Base-by-base conservation (phyloP, 2,888 invertebrate genomes). In the Blera fallax region DNA sequence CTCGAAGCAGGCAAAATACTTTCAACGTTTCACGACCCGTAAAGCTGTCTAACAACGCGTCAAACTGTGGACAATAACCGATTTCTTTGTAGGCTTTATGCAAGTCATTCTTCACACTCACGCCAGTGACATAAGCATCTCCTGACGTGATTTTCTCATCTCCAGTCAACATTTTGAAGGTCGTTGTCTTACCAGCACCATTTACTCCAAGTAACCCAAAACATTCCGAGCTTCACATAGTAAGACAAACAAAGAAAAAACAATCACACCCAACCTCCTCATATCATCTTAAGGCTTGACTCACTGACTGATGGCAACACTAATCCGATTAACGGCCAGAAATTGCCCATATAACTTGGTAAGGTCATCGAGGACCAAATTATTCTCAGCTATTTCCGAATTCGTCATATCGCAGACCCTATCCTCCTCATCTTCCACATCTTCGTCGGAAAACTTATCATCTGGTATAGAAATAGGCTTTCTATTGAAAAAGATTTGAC, bases 111-210 rank as follows among this genome's bases (percentile, higher is more conserved):
- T 93, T 92, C 16, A 94, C 91, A 3, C 93, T 94, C 70, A 93
- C 89, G 4, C 94, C 94, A 87, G 94, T 93, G 11, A 97, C 94
- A 91, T 93, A 96, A 0, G 95, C 96, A 64, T 95, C 94, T 0
- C 97, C 97, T 67, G 93, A 93, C 0, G 95, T 94, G 8, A 96
- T 94, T 2, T 92, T 91, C 89, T 95, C 95, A 90, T 97, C 97
- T 0, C 98, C 97, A 62, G 97, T 97, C 89, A 98, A 93, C 96
- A 97, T 97, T 92, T 96, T 96, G 91, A 98, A 98, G 0, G 98
- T 97, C 0, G 95, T 95, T 0, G 97, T 97, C 91, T 97, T 97
- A 0, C 97, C 97, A 2, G 97, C 97, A 8, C 97, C 97, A 90
- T 97, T 97, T 0, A 97, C 95, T 0, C 97, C 97, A 60, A 97